A percentile compares a stretch with the other conserved stretches of the same genome.
Conservation (phyloP, 2,888 invertebrate species). For the Cecidostiba fungosa region DNA sequence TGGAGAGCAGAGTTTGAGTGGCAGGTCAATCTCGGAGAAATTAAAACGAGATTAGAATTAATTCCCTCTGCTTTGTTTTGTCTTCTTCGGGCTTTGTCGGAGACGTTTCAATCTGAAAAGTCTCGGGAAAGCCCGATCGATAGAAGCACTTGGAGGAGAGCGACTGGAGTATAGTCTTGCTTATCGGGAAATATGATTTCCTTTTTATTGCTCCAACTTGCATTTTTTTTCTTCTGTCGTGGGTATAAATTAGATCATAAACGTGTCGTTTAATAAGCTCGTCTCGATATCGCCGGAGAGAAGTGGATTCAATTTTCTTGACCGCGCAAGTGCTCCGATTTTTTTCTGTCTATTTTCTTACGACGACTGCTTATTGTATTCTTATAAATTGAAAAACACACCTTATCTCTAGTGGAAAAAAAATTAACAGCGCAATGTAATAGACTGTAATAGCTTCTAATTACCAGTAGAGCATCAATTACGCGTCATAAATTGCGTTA, state of each 20-base stretch:
- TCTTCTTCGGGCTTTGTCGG: not conserved
- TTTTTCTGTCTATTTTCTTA: not conserved
- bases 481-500: not conserved
- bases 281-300: not conserved
- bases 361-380: not conserved
- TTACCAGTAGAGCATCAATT: not conserved
- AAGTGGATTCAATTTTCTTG: not conserved
- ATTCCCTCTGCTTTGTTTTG: not conserved
- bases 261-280: slow-evolving; percentile 24
- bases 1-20: not conserved
- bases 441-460: not conserved
- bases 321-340: not conserved
- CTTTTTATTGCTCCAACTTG: slow-evolving; percentile 20
- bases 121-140: slow-evolving; percentile 26
- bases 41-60: slow-evolving; percentile 34
- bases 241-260: slow-evolving; percentile 9
- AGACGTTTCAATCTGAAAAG: slow-evolving; percentile 39
- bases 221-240: not conserved
- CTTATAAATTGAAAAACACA: not conserved
- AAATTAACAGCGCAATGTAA: not conserved
- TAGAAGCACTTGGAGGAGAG: slow-evolving; percentile 33
- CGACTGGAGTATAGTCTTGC: not conserved
- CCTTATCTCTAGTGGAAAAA: too few species aligned
- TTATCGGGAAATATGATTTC: slow-evolving; percentile 33
- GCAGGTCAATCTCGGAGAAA: not conserved